Percentiles rank a stretch among this genome's conserved stretches.
Conservation (phyloP, 2,888 invertebrate genomes). For the Meliscaeva auricollis region DNA sequence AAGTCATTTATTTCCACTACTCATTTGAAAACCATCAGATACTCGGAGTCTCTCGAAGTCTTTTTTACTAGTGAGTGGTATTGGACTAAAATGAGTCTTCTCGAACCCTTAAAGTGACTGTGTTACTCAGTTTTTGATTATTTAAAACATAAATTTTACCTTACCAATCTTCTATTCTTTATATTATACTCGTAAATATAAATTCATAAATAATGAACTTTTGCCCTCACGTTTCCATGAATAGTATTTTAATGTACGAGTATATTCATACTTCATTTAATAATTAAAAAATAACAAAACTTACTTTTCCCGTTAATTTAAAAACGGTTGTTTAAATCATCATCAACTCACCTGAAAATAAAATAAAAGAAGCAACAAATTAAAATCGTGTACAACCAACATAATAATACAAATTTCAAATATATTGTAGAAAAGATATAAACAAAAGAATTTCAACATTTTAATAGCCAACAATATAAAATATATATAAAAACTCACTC, state of each 20-base stretch:
- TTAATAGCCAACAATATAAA: slow-evolving; percentile 33
- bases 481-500: slow-evolving; percentile 22
- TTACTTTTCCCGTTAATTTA: background rate
- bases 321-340: slow-evolving; percentile 8
- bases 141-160: no score
- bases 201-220: no score
- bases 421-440: slow-evolving; percentile 13
- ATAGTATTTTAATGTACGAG: background rate
- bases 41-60: no score
- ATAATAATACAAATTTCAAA: slow-evolving; percentile 4
- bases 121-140: no score
- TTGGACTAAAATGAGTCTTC: no score
- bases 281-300: background rate
- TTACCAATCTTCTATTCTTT: no score
- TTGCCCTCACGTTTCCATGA: no score
- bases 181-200: no score
- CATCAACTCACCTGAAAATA: slow-evolving; percentile 63
- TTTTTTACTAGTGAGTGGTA: no score
- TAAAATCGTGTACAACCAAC: slow-evolving; percentile 11
- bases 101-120: no score
- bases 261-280: background rate
- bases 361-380: slow-evolving; percentile 23
- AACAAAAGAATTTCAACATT: slow-evolving; percentile 16
- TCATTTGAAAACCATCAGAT: no score
- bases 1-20: no score